Evolutionary conservation across 2,888 invertebrate genomes (phyloP), one percentile per base, ranked within the genome.

Genomic region (Pristionchus arcanus): DNA sequence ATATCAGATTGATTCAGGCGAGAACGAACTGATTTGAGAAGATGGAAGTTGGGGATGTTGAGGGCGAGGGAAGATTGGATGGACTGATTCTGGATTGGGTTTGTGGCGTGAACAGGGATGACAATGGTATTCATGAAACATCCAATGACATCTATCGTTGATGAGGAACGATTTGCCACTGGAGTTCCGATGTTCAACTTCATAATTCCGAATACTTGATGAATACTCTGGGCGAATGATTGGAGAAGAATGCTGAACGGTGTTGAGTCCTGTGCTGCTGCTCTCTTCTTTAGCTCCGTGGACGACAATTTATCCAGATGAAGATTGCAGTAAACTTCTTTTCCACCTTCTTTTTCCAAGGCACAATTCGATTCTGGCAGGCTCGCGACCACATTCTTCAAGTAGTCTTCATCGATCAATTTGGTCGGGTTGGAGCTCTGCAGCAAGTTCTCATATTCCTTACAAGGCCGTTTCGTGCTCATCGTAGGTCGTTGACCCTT

Each of bases 111-210:
- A n/a, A 87, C 28, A 2, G 84, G 89, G n/a, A 93, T 90, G 13
- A 93, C 77, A 16, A 93, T 53, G 81, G 93, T 93, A 28, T 93
- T 94, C 37, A 94, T 90, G 77, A 94, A 94, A 87, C 92, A 93
- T 25, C 94, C 93, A 31, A 93, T 90, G 25, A 91, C 89, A 25
- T 92, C 77, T 1, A 89, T 84, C 13, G 90, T 92, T 59, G 90
- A 89, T 16, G 71, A 83, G 16, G 74, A 91, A 81, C 93, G 81
- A 71, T 93, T 93, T 2, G 91, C 66, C 5, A 90, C 89, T 28
- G 93, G 92, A 31, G 93, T 91, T 0, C 92, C 92, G 4, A 94
- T 90, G 68, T 92, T 93, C 34, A 93, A 28, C 7, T 21, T 53
- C 4, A 28, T 31, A 0, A 55, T 55, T 5, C 55, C 28, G 55